phyloP scores from a whole-genome alignment of 1,140 invertebrate species.

The Ostrea denselamellosa region DNA sequence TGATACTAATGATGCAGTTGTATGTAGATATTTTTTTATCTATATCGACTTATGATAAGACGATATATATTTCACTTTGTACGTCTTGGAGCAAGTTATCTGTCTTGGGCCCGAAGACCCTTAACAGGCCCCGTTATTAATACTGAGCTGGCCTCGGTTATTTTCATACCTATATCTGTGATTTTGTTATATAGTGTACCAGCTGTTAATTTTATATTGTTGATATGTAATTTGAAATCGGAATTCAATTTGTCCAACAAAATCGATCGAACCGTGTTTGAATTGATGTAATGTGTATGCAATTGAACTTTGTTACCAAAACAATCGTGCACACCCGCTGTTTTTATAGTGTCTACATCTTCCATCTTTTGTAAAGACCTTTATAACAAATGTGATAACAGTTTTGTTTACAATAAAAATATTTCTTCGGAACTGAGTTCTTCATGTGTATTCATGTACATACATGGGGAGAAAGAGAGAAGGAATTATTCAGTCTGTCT shows the following conservation, averaged over 20 bases:
- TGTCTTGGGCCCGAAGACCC: background rate
- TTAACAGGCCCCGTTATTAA: background rate
- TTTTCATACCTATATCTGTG: background rate
- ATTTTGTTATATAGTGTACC: background rate
- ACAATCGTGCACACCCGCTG: background rate
- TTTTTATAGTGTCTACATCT: background rate
- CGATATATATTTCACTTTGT: background rate
- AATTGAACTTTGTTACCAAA: background rate
- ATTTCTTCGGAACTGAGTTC: background rate
- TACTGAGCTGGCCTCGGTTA: background rate
- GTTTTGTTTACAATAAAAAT: background rate
- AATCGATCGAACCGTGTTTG: background rate
- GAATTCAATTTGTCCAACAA: too few species aligned
- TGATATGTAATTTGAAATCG: background rate
- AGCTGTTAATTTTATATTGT: background rate
- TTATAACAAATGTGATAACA: background rate
- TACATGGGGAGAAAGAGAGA: too few species aligned
- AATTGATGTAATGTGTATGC: background rate
- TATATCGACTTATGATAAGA: too few species aligned
- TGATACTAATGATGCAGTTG: too few species aligned
- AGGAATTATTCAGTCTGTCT: too few species aligned
- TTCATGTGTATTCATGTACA: too few species aligned
- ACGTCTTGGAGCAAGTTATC: background rate
- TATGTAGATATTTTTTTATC: too few species aligned
- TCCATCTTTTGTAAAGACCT: background rate